Conservation (phyloP, 2,888 invertebrate genomes). For the Andrena flavipes region DNA sequence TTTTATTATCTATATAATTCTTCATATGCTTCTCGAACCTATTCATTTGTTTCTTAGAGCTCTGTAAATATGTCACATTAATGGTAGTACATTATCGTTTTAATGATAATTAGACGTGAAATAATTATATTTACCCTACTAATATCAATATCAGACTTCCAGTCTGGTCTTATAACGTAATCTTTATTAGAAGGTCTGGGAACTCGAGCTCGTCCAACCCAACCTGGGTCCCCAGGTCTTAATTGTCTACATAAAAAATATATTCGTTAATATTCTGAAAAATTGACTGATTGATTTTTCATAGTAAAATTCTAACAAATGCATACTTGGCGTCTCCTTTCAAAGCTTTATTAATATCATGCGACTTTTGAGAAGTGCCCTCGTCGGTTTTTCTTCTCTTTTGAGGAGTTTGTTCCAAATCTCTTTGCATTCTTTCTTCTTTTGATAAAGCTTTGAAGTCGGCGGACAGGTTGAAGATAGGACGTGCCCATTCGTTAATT, state of each 20-base stretch:
- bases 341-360: conserved; percentile 89
- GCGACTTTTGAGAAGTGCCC: conserved; percentile 84
- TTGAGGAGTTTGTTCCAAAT: conserved; percentile 93
- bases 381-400: conserved; percentile 85
- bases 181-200: conserved; percentile 98
- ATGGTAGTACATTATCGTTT: neutral
- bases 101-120: conserved; percentile 10
- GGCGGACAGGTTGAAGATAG: conserved; percentile 97
- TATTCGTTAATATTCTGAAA: conserved; percentile 9
- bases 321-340: conserved; percentile 87
- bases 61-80: conserved; percentile 84
- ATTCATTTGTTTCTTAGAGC: conserved; percentile 93
- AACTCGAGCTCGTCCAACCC: conserved; percentile 97
- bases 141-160: conserved; percentile 95
- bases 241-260: conserved; percentile 86
- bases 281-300: neutral
- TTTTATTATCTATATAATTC: conserved; percentile 94
- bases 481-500: conserved; percentile 99
- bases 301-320: neutral
- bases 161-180: conserved; percentile 97
- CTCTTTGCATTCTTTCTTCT: conserved; percentile 97
- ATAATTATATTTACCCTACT: conserved; percentile 85
- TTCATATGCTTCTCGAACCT: conserved; percentile 97
- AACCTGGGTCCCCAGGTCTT: conserved; percentile 97
- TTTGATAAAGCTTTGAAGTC: conserved; percentile 96